Evolutionary conservation across 30 jellyfish, hydroid and myxozoan genomes (phyloP), one percentile per base, ranked within the genome.

Genomic region (Phacellophora camtschatica): DNA sequence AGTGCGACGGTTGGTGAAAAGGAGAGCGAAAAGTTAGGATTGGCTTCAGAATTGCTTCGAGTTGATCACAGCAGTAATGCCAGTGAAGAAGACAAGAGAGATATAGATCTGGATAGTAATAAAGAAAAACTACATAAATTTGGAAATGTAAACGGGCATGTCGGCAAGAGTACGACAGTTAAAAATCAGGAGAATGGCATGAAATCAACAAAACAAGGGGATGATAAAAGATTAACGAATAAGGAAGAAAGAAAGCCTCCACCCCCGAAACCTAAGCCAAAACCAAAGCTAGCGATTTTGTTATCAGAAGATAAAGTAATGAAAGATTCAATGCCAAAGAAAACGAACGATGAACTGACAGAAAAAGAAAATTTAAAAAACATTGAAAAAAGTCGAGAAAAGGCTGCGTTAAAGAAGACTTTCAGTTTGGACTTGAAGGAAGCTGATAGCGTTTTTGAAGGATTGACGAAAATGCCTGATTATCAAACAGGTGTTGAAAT

Each of bases 181-280:
- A 49, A 49, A 49, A 49, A 5, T 12, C 7, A 11, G 27, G 19
- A 29, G 42, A 9, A 25, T 30, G 74, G 31, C 27, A 61, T 2
- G 7, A 28, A 49, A 49, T 25, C 5, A 4, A 12, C n/a, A 5
- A 49, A 3, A 4, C 2, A 25, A 49, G 64, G n/a, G 5, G 23
- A 49, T 4, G 64, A 3, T 15, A 41, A 18, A 36, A 66, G 39
- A 33, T 23, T 35, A 42, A 4, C 15, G 77, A 31, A 4, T 63
- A 6, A 11, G n/a, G 54, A 24, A 71, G 33, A 36, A n/a, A 49
- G 53, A 49, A 71, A 10, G 25, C 91, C 91, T 19, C 77, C 84
- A 8, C 84, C 91, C 37, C 91, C 91, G 10, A 65, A 56, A 32
- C 80, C 81, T 0, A 80, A 80, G 53, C 91, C 91, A 30, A 80